phyloP scores from a whole-genome alignment of 2,888 invertebrate species.

The Cyaniris semiargus region DNA sequence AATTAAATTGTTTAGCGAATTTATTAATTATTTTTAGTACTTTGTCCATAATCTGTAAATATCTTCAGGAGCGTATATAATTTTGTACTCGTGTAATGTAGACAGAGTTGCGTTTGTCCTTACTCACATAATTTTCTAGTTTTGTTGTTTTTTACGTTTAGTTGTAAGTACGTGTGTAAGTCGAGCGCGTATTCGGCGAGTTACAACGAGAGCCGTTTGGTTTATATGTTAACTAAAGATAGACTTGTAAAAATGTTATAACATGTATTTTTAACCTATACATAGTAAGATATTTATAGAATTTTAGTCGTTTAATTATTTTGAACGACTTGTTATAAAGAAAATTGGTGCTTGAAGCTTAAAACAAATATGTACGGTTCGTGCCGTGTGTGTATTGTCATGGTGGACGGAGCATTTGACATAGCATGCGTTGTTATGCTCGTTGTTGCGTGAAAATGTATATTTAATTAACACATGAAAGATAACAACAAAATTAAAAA shows the following conservation, averaged over 20 bases:
- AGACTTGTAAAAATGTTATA: slow-evolving; percentile 80
- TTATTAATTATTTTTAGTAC: slow-evolving; percentile 64
- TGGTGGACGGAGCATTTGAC: slow-evolving; percentile 73
- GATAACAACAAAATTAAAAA: neutral
- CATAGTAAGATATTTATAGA: slow-evolving; percentile 81
- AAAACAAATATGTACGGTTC: slow-evolving; percentile 69
- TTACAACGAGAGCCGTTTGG: slow-evolving; percentile 43
- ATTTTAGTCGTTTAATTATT: slow-evolving; percentile 81
- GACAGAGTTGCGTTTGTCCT: slow-evolving; percentile 48
- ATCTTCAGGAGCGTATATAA: slow-evolving; percentile 66
- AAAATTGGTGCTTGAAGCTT: slow-evolving; percentile 81
- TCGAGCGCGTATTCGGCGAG: slow-evolving; percentile 52
- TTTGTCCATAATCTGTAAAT: slow-evolving; percentile 70
- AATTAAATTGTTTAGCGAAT: slow-evolving; percentile 73
- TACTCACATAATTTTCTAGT: slow-evolving; percentile 41
- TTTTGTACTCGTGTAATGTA: slow-evolving; percentile 56
- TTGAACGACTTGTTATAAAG: slow-evolving; percentile 81
- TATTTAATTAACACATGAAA: slow-evolving; percentile 34
- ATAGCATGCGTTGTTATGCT: slow-evolving; percentile 80
- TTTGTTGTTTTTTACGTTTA: slow-evolving; percentile 54
- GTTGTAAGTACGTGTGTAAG: slow-evolving; percentile 52
- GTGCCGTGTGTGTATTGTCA: slow-evolving; percentile 75
- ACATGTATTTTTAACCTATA: slow-evolving; percentile 81
- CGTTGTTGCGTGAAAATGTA: slow-evolving; percentile 57
- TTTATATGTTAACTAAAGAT: slow-evolving; percentile 64